Percentiles rank a stretch among this genome's conserved stretches.
These are phyloP conservation scores for Oreochromis tanganicae DNA, from an alignment of 2,113 vertebrate species.

Conservation along the genomic window DNA sequence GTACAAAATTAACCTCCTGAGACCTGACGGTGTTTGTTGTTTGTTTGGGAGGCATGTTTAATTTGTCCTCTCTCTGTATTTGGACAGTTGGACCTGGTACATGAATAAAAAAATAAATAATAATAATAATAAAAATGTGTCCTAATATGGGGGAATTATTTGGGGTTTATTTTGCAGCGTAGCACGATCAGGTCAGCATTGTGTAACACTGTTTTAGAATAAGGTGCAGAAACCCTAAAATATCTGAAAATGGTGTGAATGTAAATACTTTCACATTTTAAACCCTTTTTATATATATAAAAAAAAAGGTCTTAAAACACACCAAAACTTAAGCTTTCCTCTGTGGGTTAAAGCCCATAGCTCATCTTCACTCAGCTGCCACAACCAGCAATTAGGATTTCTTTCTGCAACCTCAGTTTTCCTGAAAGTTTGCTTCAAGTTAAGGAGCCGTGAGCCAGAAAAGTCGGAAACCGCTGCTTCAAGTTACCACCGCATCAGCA, in stretches of 20 bases:
- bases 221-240: background rate
- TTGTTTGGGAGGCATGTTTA: background rate
- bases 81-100: background rate
- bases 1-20: background rate
- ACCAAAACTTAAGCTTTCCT: background rate
- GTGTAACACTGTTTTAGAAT: background rate
- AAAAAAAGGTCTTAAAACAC: no score
- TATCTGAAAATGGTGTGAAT: background rate
- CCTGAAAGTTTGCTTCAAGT: background rate
- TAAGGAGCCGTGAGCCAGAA: background rate
- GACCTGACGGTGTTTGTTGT: background rate
- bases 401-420: background rate
- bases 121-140: background rate
- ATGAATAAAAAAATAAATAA: background rate
- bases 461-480: background rate
- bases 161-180: background rate
- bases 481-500: background rate
- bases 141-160: no score
- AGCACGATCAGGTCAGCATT: background rate
- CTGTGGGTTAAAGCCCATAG: background rate
- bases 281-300: background rate
- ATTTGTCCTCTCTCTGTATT: background rate
- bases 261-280: background rate
- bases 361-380: background rate
- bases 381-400: background rate